Conservation (phyloP, 2,113 vertebrate genomes). For the Taurulus bubalis region DNA sequence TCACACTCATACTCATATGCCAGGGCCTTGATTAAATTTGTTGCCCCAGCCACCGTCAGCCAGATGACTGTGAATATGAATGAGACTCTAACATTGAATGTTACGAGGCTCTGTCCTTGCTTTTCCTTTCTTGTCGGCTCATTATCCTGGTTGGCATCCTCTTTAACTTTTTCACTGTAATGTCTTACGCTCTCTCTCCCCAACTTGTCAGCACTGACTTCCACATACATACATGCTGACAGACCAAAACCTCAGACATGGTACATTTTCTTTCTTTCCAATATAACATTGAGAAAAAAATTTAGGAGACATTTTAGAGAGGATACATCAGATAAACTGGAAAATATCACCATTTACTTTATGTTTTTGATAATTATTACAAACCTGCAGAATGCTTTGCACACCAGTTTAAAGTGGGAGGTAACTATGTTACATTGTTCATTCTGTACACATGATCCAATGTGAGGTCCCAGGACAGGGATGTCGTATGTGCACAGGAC, state of each 20-base stretch:
- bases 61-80: conserved; percentile 77
- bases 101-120: conserved; percentile 65
- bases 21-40: conserved; percentile 75
- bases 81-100: conserved; percentile 65
- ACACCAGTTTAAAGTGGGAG: neutral
- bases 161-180: conserved; percentile 48
- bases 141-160: conserved; percentile 63
- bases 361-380: neutral
- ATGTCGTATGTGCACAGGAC: too few species aligned
- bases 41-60: conserved; percentile 50
- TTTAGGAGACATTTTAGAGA: neutral
- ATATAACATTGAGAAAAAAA: neutral
- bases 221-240: conserved; percentile 43
- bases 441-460: too few species aligned
- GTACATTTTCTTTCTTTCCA: neutral
- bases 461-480: too few species aligned
- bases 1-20: conserved; percentile 32
- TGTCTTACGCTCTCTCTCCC: conserved; percentile 26
- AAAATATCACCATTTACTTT: conserved; percentile 3
- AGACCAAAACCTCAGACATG: conserved; percentile 25
- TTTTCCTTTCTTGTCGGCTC: conserved; percentile 63
- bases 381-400: neutral
- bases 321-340: neutral
- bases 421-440: too few species aligned
- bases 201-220: conserved; percentile 35